Base-by-base conservation (phyloP, 2,888 invertebrate species). In the Epistrophe grossulariae region DNA sequence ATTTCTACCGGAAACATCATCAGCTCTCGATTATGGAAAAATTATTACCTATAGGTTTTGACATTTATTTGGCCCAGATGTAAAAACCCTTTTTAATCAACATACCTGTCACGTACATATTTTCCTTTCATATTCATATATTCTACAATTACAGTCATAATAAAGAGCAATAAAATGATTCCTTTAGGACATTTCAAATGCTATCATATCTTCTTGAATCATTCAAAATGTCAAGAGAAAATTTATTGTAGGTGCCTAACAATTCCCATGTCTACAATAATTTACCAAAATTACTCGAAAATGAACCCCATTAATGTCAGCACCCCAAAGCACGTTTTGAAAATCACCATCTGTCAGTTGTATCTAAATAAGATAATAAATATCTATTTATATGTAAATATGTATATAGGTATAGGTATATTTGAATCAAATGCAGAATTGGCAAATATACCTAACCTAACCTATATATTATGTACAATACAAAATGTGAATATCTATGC, bases 301-400 rank as follows among this genome's bases (percentile, higher is more conserved):
- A 72, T 48, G 80, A 80, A 79, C 62, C 71, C 76, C 66, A 80
- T 80, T 84, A 80, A 66, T 84, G 84, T 84, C 84, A 81, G 19
- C 84, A 71, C 45, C 76, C 19, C 28, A 13, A 52, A 64, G 64
- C 74, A 82, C 81, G 73, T 78, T 68, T 78, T 57, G 62, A 72
- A 73, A 77, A 81, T 78, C 78, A 71, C 82, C 71, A 82, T 82
- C 74, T 72, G 64, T 82, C 85, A 87, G 66, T 48, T 78, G 78
- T 70, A 70, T 59, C 50, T 48, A 70, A 57, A 71, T 76, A 45
- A 50, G 43, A 38, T 40, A 55, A 31, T 55, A 28, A 35, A 35
- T 35, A 8, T 35, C 7, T 28, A 52, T 11, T 19, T 50, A 50
- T 24, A 50, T 3, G 10, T 55, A 50, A 9, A 28, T 55, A 55